A percentile compares a stretch with the other conserved stretches of the same genome.
phyloP scores from a whole-genome alignment of 2,888 invertebrate species.

The Creontiades dilutus region DNA sequence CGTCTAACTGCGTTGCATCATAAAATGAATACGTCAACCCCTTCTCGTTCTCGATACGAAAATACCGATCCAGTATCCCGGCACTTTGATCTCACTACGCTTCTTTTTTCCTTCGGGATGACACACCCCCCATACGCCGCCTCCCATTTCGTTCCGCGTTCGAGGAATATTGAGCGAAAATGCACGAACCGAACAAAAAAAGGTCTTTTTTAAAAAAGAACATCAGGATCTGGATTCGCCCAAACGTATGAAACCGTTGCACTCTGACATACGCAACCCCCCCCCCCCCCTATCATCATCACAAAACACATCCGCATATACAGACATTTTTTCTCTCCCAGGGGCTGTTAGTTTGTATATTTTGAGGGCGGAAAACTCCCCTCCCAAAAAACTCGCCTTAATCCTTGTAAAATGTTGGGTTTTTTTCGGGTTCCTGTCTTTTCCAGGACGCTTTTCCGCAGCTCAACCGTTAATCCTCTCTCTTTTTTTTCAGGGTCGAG shows the following conservation, averaged over 20 bases:
- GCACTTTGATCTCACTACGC: neutral
- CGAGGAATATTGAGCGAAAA: neutral
- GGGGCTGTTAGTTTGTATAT: no score
- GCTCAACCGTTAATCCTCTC: neutral
- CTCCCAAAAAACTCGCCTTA: neutral
- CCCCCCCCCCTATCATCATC: no score
- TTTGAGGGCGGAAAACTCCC: no score
- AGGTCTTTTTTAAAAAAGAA: neutral
- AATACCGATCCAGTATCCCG: neutral
- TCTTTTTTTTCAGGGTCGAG: neutral
- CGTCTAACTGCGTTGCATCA: no score
- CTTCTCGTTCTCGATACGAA: no score
- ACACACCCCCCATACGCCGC: neutral
- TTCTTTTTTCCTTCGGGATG: neutral
- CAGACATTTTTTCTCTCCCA: no score
- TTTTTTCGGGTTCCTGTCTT: no score
- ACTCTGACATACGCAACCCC: neutral
- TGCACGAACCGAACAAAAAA: neutral
- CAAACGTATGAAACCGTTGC: neutral
- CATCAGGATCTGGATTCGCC: neutral
- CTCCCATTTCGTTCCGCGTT: neutral
- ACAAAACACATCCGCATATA: no score
- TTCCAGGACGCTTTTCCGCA: neutral
- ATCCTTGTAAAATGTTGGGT: neutral
- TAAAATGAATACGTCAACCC: no score